Base-by-base conservation (phyloP, 2,888 invertebrate species). In the Cosmia pyralina region DNA sequence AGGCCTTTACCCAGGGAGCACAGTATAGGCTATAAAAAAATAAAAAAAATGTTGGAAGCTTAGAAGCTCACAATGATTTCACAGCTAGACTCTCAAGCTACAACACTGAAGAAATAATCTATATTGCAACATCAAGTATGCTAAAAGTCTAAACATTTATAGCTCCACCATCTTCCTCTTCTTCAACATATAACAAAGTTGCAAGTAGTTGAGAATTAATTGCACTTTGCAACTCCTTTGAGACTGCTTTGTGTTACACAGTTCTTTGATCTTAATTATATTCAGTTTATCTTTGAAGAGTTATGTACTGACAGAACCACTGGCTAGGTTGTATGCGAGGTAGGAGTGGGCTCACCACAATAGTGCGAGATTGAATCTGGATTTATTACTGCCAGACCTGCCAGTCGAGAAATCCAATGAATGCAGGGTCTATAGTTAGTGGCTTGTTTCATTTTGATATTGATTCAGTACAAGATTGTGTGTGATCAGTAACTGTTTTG, bases 211-310 rank as follows among this genome's bases (percentile, higher is more conserved):
- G 52, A 65, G 53, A 83, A 72, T 62, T 62, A 79, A 83, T 83
- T 83, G 79, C 73, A 83, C 83, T 80, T 72, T 48, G 60, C 52
- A 58, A 79, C 57, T 67, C 38, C 46, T 80, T 72, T 81, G 60
- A 75, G n/a, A 59, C 50, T 50, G 64, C 72, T 62, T 60, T 68
- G 46, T 72, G 48, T 44, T 53, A 58, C 59, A 28, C 60, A 65
- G 60, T 65, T 55, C 79, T 67, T 71, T 67, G 64, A 60, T 79
- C 57, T 58, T 72, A 62, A 72, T 79, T 71, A 72, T 58, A 65
- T 79, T 83, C 60, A 13, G 52, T 65, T 80, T 83, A 72, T 68
- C 72, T 72, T 72, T 78, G 34, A 55, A 46, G 50, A 82, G 62
- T 60, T 78, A 48, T 62, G 28, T 19, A 59, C 58, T 28, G 46